These are phyloP conservation scores for Idaea biselata DNA, from an alignment of 2,888 invertebrate genomes.

Conservation along the genomic window DNA sequence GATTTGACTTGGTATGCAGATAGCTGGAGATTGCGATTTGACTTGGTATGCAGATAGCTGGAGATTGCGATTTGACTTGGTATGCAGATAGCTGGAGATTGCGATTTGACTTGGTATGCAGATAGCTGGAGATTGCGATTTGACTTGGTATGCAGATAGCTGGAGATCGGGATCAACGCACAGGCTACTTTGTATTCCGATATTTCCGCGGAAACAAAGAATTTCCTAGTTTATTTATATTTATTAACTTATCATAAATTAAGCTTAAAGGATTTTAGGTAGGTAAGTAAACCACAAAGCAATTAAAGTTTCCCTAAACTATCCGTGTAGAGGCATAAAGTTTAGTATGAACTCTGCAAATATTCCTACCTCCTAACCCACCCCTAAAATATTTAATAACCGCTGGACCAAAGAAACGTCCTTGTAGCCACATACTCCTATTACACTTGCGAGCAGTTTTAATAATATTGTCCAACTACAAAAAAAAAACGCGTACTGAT, in stretches of 20 bases:
- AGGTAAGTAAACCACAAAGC: not conserved
- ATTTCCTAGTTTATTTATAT: not conserved
- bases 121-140: no score
- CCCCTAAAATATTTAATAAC: conserved; percentile 1
- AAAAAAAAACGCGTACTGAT: no score
- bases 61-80: no score
- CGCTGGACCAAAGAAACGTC: conserved; percentile 1
- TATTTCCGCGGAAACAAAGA: no score
- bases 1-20: no score
- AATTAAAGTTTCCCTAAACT: not conserved
- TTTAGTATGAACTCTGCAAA: not conserved
- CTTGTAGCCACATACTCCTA: not conserved
- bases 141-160: no score
- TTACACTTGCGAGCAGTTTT: not conserved
- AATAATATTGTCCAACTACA: not conserved
- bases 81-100: no score
- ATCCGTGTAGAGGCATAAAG: not conserved
- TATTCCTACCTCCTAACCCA: not conserved
- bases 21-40: no score
- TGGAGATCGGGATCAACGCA: no score
- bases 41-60: no score
- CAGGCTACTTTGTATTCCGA: no score
- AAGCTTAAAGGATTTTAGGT: not conserved
- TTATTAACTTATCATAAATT: not conserved
- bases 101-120: no score